Conservation (phyloP, 2,113 vertebrate species). For the Paedocypris sp. region DNA sequence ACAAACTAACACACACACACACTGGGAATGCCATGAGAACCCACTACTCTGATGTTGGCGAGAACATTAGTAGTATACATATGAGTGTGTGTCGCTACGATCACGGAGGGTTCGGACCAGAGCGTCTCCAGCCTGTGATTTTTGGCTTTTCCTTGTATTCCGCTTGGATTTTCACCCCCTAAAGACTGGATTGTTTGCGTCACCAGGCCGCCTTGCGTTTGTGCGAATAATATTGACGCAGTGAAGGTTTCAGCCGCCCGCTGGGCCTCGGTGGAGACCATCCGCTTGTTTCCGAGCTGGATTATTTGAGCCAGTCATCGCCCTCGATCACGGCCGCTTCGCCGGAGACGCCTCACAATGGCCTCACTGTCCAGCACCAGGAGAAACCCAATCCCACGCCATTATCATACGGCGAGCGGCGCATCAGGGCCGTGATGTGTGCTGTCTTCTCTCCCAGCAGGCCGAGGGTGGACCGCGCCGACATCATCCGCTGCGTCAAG, state of each 20-base stretch:
- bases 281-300: conserved; percentile 39
- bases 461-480: conserved; percentile 65
- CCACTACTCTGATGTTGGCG: no score
- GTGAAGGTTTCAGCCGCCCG: conserved; percentile 38
- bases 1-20: no score
- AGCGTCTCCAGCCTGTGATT: conserved; percentile 38
- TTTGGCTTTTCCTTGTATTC: conserved; percentile 44
- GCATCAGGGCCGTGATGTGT: not conserved
- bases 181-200: conserved; percentile 44
- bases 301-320: conserved; percentile 25
- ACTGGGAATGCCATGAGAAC: no score
- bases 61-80: no score
- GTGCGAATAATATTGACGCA: conserved; percentile 48
- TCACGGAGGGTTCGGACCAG: no score
- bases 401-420: not conserved
- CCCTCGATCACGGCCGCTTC: not conserved
- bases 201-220: conserved; percentile 36
- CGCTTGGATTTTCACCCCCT: conserved; percentile 47
- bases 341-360: not conserved
- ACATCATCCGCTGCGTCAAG: conserved; percentile 82
- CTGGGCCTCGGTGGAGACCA: conserved; percentile 32
- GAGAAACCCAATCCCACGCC: not conserved
- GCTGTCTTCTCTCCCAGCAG: conserved; percentile 42
- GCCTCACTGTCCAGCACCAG: conserved; percentile 12
- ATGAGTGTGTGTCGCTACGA: no score